Conservation (phyloP, 1,140 invertebrate species). For the Scaptomyza montana region DNA sequence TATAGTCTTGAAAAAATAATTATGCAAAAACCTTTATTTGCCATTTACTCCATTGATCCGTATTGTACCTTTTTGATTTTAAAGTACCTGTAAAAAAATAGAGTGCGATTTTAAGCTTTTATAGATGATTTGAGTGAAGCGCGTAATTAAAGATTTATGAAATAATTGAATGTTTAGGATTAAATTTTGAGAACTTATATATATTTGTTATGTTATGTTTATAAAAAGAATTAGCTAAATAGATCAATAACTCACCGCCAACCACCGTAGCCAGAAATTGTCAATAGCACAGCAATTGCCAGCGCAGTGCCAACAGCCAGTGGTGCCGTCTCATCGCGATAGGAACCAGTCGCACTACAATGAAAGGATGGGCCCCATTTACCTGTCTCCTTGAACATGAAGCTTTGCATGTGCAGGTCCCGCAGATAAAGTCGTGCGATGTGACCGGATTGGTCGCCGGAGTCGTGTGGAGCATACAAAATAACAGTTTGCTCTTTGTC, state of each 20-base stretch:
- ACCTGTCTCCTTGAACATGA: conserved; percentile 86
- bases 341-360: conserved; percentile 84
- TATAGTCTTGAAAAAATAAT: conserved; percentile 20
- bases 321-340: conserved; percentile 92
- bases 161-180: no score
- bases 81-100: conserved; percentile 89
- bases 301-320: conserved; percentile 94
- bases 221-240: background rate
- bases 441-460: conserved; percentile 83
- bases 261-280: conserved; percentile 93
- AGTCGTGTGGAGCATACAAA: conserved; percentile 79
- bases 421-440: conserved; percentile 85
- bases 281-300: conserved; percentile 90
- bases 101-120: background rate
- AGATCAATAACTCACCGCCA: conserved; percentile 71
- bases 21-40: conserved; percentile 49
- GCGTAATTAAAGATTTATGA: no score
- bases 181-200: no score
- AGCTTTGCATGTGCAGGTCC: conserved; percentile 86
- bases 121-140: background rate
- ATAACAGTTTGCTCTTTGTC: conserved; percentile 85
- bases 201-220: no score
- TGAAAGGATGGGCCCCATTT: conserved; percentile 86
- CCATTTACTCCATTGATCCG: conserved; percentile 93
- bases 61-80: conserved; percentile 96